A percentile compares a stretch with the other conserved stretches of the same genome.
phyloP scores from a whole-genome alignment of 35 echinoderm and acorn worm genomes.

The Heliocidaris erythrogramma region DNA sequence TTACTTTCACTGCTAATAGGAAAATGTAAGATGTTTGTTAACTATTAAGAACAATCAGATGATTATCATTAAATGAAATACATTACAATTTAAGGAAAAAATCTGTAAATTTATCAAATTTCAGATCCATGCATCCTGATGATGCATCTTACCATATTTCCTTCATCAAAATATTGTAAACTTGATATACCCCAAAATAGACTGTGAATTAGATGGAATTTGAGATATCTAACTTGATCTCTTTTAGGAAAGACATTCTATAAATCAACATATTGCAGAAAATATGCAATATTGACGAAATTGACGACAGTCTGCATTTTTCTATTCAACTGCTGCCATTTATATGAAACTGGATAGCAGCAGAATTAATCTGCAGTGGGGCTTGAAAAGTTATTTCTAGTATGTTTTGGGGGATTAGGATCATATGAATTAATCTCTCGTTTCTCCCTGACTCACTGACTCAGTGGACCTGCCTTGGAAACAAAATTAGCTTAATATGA shows the following conservation, averaged over 20 bases:
- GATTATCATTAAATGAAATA: neutral
- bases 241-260: neutral
- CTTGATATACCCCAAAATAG: neutral
- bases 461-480: neutral
- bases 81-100: neutral
- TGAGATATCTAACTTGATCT: neutral
- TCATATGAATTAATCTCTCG: conserved; percentile 5
- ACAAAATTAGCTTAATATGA: neutral
- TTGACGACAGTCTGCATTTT: neutral
- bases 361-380: neutral
- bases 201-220: neutral
- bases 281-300: neutral
- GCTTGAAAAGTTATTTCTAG: neutral
- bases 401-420: neutral
- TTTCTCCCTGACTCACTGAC: neutral
- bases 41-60: neutral
- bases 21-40: too few species aligned
- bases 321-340: neutral
- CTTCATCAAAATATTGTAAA: neutral
- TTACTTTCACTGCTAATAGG: too few species aligned
- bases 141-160: neutral
- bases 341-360: neutral
- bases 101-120: neutral
- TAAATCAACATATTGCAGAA: neutral
- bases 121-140: neutral